Evolutionary conservation across 2,113 vertebrate genomes (phyloP), one percentile per base, ranked within the genome.

Genomic region (Syngnathoides biaculeatus): DNA sequence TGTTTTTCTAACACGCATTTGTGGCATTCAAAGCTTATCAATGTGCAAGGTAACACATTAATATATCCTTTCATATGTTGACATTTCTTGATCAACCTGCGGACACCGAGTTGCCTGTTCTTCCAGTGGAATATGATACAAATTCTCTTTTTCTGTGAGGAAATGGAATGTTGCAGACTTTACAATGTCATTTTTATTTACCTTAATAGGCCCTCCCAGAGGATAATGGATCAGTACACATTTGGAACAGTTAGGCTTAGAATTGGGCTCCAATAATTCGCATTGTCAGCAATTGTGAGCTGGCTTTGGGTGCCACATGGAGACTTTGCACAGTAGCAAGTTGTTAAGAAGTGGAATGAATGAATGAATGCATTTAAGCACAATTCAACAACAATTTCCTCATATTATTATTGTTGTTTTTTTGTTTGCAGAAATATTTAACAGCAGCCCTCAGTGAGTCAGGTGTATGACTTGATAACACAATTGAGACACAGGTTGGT

Each of bases 51-150:
- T 19, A 78, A 78, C 67, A 68, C 35, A n/a, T 1, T 43, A 43
- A 43, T 43, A 2, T 43, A 6, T 35, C 30, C 30, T 35, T 43
- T 43, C 42, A 15, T 43, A 43, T 30, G 30, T 64, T 35, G 63
- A 0, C 8, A 56, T 76, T 68, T 74, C n/a, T 74, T 71, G 65
- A 48, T 30, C 63, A 52, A 70, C 42, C 5, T 24, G 42, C 70
- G 52, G 50, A 55, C 61, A 42, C 22, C 48, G 1, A 27, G 61
- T 64, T 62, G 55, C 58, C 74, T 35, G 22, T 70, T 72, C 67
- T 69, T 84, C 59, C 62, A 77, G 72, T 35, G 62, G 45, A 79
- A 65, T 71, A 24, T n/a, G 24, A 35, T 39, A 24, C 57, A 5
- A 4, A 5, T 50, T 56, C 24, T 48, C 17, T 35, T 50, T 35